Conservation (phyloP, 2,113 vertebrate genomes). For the Numenius arquata region DNA sequence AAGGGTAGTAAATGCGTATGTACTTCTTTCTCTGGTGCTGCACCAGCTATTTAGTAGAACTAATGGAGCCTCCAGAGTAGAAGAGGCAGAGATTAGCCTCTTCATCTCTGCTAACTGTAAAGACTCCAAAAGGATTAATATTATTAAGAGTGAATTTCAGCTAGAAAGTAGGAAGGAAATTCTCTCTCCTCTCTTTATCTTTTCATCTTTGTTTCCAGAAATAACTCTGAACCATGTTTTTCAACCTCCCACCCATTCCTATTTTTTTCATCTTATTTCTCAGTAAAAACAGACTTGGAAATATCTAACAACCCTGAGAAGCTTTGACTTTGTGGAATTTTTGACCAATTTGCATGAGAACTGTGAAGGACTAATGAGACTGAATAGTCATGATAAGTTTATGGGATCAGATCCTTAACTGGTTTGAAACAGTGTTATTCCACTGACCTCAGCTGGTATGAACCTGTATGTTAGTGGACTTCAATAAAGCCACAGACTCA, state of each 20-base stretch:
- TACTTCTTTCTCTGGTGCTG: conserved; percentile 36
- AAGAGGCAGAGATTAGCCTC: conserved; percentile 44
- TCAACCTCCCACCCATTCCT: not conserved
- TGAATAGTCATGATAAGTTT: not conserved
- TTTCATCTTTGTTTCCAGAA: conserved; percentile 39
- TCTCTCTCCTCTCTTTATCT: not conserved
- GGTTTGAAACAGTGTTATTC: not conserved
- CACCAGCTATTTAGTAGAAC: conserved; percentile 41
- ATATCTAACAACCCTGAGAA: not conserved
- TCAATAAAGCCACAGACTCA: not conserved
- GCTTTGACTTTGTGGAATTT: not conserved
- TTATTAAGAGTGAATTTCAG: conserved; percentile 28
- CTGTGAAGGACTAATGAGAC: not conserved
- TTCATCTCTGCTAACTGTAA: conserved; percentile 42
- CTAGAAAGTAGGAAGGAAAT: not conserved
- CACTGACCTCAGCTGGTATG: conserved; percentile 2
- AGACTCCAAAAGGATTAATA: conserved; percentile 47
- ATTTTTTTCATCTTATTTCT: not conserved
- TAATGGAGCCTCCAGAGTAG: conserved; percentile 50
- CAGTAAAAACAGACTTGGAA: not conserved
- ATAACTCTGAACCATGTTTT: conserved; percentile 3
- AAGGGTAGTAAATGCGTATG: conserved; percentile 23
- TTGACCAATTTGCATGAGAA: not conserved
- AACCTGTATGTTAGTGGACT: not conserved
- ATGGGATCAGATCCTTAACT: not conserved